phyloP scores from a whole-genome alignment of 35 echinoderm and acorn worm species.

The Ophioderma brevispina region DNA sequence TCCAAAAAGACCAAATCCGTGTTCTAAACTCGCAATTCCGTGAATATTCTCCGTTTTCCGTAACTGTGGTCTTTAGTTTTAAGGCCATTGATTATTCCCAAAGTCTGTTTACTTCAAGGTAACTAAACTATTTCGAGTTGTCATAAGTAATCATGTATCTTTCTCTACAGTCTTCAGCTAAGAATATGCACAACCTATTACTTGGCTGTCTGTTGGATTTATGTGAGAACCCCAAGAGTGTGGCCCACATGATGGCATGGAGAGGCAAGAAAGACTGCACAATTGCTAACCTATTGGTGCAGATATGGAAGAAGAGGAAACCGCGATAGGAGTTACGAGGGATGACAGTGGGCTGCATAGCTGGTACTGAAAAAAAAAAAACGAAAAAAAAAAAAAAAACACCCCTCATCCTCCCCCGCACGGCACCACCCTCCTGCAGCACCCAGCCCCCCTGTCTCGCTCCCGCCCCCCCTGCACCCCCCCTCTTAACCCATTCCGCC shows the following conservation, averaged over 20 bases:
- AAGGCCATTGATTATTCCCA: too few species aligned
- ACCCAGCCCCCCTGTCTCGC: neutral
- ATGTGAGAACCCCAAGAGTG: slow-evolving; percentile 96
- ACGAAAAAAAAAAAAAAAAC: too few species aligned
- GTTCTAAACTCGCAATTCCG: too few species aligned
- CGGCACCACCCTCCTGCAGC: neutral
- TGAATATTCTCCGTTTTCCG: too few species aligned
- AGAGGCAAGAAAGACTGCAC: slow-evolving; percentile 72
- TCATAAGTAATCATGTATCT: too few species aligned
- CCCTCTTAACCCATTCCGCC: too few species aligned
- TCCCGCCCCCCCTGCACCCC: neutral
- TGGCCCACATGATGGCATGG: slow-evolving; percentile 87
- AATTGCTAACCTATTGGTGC: slow-evolving; percentile 69
- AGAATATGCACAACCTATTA: slow-evolving; percentile 86
- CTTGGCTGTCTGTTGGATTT: slow-evolving; percentile 88
- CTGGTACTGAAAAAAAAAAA: too few species aligned
- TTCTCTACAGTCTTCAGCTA: slow-evolving; percentile 61
- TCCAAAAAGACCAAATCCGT: too few species aligned
- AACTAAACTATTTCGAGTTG: too few species aligned
- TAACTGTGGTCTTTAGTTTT: too few species aligned
- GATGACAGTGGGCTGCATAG: slow-evolving; percentile 58
- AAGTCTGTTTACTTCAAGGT: too few species aligned
- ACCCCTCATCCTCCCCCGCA: neutral
- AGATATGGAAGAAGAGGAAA: slow-evolving; percentile 95
- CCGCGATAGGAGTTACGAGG: slow-evolving; percentile 72